A percentile compares a stretch with the other conserved stretches of the same genome.
Evolutionary conservation across 2,113 vertebrate species (phyloP).

Genomic region (Pangasianodon gigas): DNA sequence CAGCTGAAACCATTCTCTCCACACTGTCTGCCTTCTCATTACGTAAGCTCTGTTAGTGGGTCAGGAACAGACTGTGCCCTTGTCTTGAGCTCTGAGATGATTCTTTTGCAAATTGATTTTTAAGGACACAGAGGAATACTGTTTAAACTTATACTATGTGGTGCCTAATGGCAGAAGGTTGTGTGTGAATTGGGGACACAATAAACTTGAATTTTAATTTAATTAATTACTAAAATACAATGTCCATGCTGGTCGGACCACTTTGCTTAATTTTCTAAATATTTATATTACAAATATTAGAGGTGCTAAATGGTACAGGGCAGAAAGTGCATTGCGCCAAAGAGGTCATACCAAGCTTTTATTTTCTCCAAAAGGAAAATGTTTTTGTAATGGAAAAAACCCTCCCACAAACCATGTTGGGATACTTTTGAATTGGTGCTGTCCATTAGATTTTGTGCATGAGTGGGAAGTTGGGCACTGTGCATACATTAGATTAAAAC

Average conservation of each 20-base stretch:
- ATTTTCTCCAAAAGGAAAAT: neutral
- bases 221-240: neutral
- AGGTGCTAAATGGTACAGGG: neutral
- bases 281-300: neutral
- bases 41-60: constrained; percentile 27
- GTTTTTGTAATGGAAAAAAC: neutral
- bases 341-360: neutral
- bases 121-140: neutral
- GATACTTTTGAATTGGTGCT: neutral
- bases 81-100: constrained; percentile 11
- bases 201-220: neutral
- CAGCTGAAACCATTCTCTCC: neutral
- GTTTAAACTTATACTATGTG: neutral
- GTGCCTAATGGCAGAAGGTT: neutral
- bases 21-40: constrained; percentile 33
- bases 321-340: neutral
- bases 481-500: neutral
- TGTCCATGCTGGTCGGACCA: neutral
- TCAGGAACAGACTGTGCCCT: constrained; percentile 26
- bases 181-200: neutral
- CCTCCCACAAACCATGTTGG: neutral
- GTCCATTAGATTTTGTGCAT: neutral
- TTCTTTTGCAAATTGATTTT: constrained; percentile 27
- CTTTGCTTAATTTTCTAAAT: neutral
- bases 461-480: neutral